phyloP scores from a whole-genome alignment of 1,140 invertebrate genomes.

The Temnothorax longispinosus region DNA sequence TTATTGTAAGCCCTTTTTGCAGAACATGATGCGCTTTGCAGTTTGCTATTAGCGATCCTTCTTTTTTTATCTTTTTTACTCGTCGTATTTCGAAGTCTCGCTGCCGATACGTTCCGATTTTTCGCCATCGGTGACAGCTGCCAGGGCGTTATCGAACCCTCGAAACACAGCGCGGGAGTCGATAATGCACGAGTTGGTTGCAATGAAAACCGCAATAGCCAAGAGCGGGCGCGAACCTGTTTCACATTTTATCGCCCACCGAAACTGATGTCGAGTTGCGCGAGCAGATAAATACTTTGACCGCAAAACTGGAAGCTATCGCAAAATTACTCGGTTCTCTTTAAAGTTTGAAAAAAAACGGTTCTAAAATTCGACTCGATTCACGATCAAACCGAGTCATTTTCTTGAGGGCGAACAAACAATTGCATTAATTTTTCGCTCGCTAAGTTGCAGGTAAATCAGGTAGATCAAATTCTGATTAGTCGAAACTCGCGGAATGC shows the following conservation, averaged over 20 bases:
- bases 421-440: not conserved
- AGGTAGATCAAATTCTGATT: not conserved
- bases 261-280: slow-evolving; percentile 31
- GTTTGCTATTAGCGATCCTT: slow-evolving; percentile 39
- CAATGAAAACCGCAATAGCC: slow-evolving; percentile 57
- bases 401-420: not conserved
- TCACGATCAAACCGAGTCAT: not conserved
- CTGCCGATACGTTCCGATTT: slow-evolving; percentile 60
- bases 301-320: not conserved
- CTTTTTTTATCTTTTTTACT: slow-evolving; percentile 44
- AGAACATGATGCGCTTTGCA: not conserved
- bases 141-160: slow-evolving; percentile 62
- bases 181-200: slow-evolving; percentile 60
- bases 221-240: slow-evolving; percentile 52
- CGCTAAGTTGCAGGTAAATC: not conserved
- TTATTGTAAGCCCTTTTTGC: not conserved
- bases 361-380: not conserved
- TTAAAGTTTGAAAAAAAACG: not conserved
- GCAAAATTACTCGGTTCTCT: not conserved
- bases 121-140: slow-evolving; percentile 60
- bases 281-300: slow-evolving; percentile 26
- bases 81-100: slow-evolving; percentile 33
- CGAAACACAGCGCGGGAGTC: slow-evolving; percentile 59
- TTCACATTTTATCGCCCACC: slow-evolving; percentile 57
- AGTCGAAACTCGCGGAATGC: not conserved